These are phyloP conservation scores for Ctenodactylus gundi DNA, from an alignment of 2,113 vertebrate species.

Conservation along the genomic window DNA sequence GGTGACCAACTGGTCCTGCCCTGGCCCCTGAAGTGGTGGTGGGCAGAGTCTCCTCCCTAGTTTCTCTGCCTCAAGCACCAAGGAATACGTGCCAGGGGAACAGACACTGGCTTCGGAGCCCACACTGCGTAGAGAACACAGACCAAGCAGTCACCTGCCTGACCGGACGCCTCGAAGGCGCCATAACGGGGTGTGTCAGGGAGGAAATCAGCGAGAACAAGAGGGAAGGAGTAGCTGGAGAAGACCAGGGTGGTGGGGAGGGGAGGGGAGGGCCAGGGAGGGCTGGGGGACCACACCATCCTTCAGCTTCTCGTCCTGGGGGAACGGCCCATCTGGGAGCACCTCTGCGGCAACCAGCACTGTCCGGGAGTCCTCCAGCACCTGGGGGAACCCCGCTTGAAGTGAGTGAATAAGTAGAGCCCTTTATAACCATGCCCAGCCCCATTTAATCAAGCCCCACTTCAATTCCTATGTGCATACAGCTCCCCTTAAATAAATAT, in stretches of 20 bases:
- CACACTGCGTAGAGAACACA: background rate
- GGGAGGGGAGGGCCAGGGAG: background rate
- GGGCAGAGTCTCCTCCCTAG: background rate
- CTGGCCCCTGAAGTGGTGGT: background rate
- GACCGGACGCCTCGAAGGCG: background rate
- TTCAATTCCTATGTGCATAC: background rate
- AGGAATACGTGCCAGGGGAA: background rate
- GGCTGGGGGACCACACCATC: slow-evolving; percentile 87
- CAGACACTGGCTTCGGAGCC: background rate
- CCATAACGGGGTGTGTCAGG: background rate
- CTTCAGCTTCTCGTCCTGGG: slow-evolving; percentile 97
- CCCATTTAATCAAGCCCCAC: background rate
- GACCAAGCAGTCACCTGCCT: background rate
- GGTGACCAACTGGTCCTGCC: background rate
- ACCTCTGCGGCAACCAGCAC: slow-evolving; percentile 90
- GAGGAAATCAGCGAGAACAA: background rate
- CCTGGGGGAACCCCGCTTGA: slow-evolving; percentile 81
- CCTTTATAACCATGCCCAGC: background rate
- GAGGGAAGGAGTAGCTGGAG: background rate
- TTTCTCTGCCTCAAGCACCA: background rate
- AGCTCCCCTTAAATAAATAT: background rate
- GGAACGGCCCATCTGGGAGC: slow-evolving; percentile 94
- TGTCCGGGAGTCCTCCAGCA: slow-evolving; percentile 95
- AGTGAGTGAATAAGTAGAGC: slow-evolving; percentile 25
- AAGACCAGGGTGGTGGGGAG: background rate